Percentiles rank a stretch among this genome's conserved stretches.
Conservation (phyloP, 2,888 invertebrate species). For the Prosapia bicincta region DNA sequence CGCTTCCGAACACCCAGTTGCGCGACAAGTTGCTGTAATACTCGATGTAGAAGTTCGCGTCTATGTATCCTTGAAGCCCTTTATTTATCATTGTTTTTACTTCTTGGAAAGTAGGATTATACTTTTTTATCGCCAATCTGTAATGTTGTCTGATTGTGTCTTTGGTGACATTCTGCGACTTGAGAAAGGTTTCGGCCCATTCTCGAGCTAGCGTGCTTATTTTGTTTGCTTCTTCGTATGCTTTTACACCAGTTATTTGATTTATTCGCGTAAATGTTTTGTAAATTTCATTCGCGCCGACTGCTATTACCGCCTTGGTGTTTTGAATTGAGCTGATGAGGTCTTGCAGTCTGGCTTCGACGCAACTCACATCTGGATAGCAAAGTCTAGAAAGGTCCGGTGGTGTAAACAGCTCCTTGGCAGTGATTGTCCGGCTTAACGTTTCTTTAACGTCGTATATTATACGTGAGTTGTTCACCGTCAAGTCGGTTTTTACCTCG, state of each 20-base stretch:
- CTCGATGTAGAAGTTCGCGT: not conserved
- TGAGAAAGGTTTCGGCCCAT: not conserved
- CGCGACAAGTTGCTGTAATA: not conserved
- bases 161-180: not conserved
- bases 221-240: not conserved
- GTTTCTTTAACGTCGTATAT: not conserved
- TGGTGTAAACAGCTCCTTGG: not conserved
- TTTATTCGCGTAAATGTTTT: not conserved
- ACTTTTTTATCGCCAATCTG: not conserved
- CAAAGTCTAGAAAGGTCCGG: not conserved
- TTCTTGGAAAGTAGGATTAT: not conserved
- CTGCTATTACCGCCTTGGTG: not conserved
- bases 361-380: not conserved
- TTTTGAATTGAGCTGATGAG: not conserved
- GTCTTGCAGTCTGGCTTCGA: not conserved
- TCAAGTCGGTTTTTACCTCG: not conserved
- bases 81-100: not conserved
- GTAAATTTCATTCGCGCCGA: not conserved
- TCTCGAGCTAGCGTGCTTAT: not conserved
- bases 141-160: not conserved
- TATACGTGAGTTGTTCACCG: not conserved
- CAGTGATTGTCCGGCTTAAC: not conserved
- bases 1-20: not conserved
- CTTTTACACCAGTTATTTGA: not conserved
- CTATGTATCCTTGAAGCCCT: not conserved